phyloP scores from a whole-genome alignment of 2,113 vertebrate genomes.

The Corydoras maculifer region DNA sequence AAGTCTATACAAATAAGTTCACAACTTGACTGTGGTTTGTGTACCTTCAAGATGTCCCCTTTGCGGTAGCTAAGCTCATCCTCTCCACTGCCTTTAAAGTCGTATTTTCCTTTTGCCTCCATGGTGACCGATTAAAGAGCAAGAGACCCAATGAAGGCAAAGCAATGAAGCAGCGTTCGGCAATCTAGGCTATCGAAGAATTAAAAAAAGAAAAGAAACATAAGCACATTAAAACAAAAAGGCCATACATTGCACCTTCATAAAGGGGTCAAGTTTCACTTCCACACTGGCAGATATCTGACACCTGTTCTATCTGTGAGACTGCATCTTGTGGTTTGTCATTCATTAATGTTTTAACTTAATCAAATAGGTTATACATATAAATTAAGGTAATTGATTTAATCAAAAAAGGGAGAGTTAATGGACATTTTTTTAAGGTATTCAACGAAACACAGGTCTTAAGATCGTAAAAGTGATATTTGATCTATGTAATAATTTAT shows the following conservation, averaged over 20 bases:
- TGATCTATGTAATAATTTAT: too few relatives aligned
- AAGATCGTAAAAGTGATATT: too few relatives aligned
- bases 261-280: constrained; percentile 38
- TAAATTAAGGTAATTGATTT: too few relatives aligned
- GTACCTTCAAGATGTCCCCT: constrained; percentile 84
- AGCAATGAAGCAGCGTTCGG: too few relatives aligned
- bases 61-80: constrained; percentile 89
- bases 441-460: too few relatives aligned
- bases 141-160: not conserved
- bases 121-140: constrained; percentile 51
- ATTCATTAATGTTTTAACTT: not conserved
- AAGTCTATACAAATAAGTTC: too few relatives aligned
- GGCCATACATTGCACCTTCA: not conserved
- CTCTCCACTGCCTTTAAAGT: constrained; percentile 76
- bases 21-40: not conserved
- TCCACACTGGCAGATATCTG: not conserved
- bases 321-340: not conserved
- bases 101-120: constrained; percentile 85
- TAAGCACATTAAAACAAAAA: not conserved
- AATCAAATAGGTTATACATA: too few relatives aligned
- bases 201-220: not conserved
- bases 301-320: not conserved
- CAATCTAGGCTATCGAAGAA: not conserved
- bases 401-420: too few relatives aligned
- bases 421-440: too few relatives aligned